Evolutionary conservation across 2,797 vertebrate genomes (phyloP), one percentile per base, ranked within the genome.

Genomic region (Hippopotamyrus pictus): DNA sequence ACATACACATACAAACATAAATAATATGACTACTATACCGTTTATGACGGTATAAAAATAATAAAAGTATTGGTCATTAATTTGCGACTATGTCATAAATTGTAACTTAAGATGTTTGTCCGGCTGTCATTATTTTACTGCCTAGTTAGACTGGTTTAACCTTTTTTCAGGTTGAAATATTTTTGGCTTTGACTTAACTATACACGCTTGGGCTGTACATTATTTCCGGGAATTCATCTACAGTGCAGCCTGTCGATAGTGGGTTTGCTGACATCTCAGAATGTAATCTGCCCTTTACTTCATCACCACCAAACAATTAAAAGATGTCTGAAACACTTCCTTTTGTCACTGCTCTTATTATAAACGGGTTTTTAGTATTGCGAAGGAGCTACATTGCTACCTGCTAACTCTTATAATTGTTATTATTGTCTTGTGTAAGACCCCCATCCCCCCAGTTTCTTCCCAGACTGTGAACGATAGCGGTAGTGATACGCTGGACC

Each of bases 101-200:
- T 82, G 76, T 44, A 82, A 82, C 41, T 79, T 79, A 82, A n/a
- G 41, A 82, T 82, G 41, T 82, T 79, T 79, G 33, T 79, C 33
- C 12, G 46, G 3, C 37, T 82, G 76, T 44, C 19, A 46, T 82
- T 82, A 82, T 82, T 46, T 46, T 46, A 82, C 19, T 82, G 41
- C 17, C 76, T 82, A 82, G 6, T 46, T 82, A 41, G 76, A 19
- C 76, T 82, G 76, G 76, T 44, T 82, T 46, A 82, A 82, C 76
- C 41, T 76, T 82, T 82, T 79, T 82, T 82, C 76, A 82, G 37
- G 19, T 82, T 46, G 17, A 82, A 82, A 41, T 82, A 82, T 82
- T 82, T 82, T 82, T 82, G 17, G 76, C 1, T 82, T 46, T 46
- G 41, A n/a, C 41, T 79, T 79, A 46, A 82, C 76, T 82, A 46